A percentile compares a stretch with the other conserved stretches of the same genome.
Evolutionary conservation across 2,113 vertebrate genomes (phyloP).

Genomic region (Dromaius novaehollandiae): DNA sequence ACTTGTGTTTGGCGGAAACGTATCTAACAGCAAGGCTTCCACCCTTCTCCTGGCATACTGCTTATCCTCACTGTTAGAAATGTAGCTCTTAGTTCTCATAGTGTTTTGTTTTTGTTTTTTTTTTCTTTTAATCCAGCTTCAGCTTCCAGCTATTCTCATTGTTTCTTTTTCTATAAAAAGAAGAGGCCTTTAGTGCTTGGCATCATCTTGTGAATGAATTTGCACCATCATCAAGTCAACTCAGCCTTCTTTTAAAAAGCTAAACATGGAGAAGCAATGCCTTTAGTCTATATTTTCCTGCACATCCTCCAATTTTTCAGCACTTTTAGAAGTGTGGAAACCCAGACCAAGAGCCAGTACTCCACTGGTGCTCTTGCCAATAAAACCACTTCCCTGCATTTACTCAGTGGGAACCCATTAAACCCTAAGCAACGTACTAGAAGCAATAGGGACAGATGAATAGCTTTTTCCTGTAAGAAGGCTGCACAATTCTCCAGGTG

Average conservation of each 20-base stretch:
- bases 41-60: neutral
- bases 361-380: neutral
- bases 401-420: neutral
- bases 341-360: neutral
- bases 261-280: neutral
- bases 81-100: neutral
- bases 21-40: neutral
- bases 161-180: neutral
- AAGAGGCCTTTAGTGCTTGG: accelerated
- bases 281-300: neutral
- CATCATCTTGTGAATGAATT: neutral
- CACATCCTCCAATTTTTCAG: neutral
- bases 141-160: neutral
- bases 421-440: neutral
- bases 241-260: neutral
- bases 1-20: neutral
- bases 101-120: neutral
- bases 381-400: neutral
- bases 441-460: neutral
- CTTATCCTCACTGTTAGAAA: neutral
- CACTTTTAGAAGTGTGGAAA: neutral
- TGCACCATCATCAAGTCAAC: neutral
- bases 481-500: neutral
- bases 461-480: neutral
- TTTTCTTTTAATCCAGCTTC: neutral